Conservation (phyloP, 2,797 vertebrate genomes). For the Tenualosa thibaudeaui region DNA sequence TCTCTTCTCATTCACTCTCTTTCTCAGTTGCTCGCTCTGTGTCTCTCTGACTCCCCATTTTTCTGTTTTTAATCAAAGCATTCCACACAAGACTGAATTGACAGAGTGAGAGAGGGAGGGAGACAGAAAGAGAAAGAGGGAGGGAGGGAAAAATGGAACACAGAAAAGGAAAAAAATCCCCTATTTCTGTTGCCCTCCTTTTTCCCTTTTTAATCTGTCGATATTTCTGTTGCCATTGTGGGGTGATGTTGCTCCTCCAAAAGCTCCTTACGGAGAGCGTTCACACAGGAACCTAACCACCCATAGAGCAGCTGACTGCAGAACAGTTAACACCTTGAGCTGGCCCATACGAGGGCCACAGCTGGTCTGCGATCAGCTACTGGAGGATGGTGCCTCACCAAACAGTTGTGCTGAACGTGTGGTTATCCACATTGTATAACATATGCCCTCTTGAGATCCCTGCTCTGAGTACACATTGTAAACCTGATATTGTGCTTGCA, state of each 20-base stretch:
- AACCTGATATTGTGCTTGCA: conserved; percentile 4
- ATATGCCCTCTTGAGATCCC: conserved; percentile 1
- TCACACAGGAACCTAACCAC: background rate
- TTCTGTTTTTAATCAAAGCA: conserved; percentile 28
- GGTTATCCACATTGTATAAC: conserved; percentile 11
- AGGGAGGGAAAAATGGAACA: background rate
- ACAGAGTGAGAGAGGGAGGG: background rate
- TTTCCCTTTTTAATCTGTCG: conserved; percentile 9
- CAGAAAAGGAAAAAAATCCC: background rate
- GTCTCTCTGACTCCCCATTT: conserved; percentile 30
- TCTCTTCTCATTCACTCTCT: background rate
- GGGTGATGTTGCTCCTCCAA: background rate
- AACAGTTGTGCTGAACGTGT: background rate
- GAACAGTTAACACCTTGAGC: background rate
- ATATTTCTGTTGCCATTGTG: conserved; percentile 25
- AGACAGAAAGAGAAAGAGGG: background rate
- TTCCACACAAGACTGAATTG: conserved; percentile 26
- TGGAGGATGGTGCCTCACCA: background rate
- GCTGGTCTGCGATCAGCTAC: background rate
- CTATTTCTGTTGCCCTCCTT: conserved; percentile 25
- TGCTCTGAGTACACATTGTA: conserved; percentile 2
- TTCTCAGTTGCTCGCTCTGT: conserved; percentile 24
- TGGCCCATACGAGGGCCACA: background rate
- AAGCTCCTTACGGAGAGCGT: background rate
- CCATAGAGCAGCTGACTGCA: background rate